Conservation (phyloP, 2,888 invertebrate species). For the Himalopsyche anomala region DNA sequence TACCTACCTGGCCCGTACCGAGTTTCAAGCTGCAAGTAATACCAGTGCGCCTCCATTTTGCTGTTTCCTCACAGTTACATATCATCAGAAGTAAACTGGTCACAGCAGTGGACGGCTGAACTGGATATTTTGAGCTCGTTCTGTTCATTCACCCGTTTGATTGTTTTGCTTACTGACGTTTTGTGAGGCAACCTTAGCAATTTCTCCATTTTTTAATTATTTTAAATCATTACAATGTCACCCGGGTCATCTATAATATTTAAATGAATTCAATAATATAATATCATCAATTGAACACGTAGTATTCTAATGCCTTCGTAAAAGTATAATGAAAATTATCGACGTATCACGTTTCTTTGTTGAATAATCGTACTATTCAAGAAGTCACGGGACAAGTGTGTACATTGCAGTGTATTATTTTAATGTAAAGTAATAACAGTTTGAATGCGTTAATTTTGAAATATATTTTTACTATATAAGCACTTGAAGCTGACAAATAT, state of each 20-base stretch:
- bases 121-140: constrained; percentile 16
- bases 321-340: no score
- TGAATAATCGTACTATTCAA: no score
- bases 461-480: no score
- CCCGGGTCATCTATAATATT: not conserved
- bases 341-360: no score
- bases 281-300: no score
- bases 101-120: constrained; percentile 19
- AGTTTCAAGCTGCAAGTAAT: not conserved
- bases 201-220: not conserved
- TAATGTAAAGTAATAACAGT: no score
- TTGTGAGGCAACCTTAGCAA: not conserved
- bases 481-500: no score
- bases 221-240: not conserved
- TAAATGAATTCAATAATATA: no score
- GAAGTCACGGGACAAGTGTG: no score
- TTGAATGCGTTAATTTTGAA: no score
- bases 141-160: constrained; percentile 8
- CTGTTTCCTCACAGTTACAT: constrained; percentile 20
- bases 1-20: constrained; percentile 11
- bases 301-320: no score
- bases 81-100: constrained; percentile 16
- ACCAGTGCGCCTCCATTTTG: constrained; percentile 15
- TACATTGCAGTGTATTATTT: no score
- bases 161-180: constrained; percentile 4